Evolutionary conservation across 2,888 invertebrate species (phyloP), one percentile per base, ranked within the genome.

Genomic region (Chrysotoxum bicinctum): DNA sequence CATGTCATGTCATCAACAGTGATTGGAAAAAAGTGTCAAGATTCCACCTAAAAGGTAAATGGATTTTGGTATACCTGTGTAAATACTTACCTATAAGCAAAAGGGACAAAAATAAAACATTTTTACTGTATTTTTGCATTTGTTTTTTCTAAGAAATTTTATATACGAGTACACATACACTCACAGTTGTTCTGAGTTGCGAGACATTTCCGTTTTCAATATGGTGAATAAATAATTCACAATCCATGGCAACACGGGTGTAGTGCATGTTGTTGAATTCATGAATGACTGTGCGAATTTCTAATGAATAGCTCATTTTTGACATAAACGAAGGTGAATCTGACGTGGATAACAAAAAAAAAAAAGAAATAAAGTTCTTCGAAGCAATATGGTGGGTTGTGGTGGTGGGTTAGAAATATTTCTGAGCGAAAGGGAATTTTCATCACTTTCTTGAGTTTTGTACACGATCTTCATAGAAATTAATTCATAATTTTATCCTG

Each of bases 401-500:
- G 21, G n/a, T 14, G 14, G 23, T 43, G 30, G 23, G 30, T 62
- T 43, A 26, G 19, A 16, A 43, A n/a, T 37, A 14, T 45, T 62
- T 45, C 14, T 30, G 30, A 16, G 64, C 26, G n/a, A 48, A 48
- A 9, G 64, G 54, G 35, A 66, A n/a, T 80, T 66, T 79, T 75
- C 74, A 84, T 75, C 64, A 74, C 70, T 69, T 74, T 70, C 72
- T 60, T 45, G 50, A 35, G 56, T 52, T 74, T 64, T 43, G 66
- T 68, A 43, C 23, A 66, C 40, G 66, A 80, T 73, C 69, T 78
- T 43, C 69, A 56, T 37, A 37, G 73, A 72, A 76, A 80, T 80
- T 84, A 84, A 84, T 75, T 84, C 80, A 84, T 80, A 80, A 84
- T 84, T 84, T 75, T 62, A 66, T 66, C 35, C 40, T 75, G 66